Evolutionary conservation across 2,888 invertebrate genomes (phyloP), one percentile per base, ranked within the genome.

Genomic region (Dendrolimus houi): DNA sequence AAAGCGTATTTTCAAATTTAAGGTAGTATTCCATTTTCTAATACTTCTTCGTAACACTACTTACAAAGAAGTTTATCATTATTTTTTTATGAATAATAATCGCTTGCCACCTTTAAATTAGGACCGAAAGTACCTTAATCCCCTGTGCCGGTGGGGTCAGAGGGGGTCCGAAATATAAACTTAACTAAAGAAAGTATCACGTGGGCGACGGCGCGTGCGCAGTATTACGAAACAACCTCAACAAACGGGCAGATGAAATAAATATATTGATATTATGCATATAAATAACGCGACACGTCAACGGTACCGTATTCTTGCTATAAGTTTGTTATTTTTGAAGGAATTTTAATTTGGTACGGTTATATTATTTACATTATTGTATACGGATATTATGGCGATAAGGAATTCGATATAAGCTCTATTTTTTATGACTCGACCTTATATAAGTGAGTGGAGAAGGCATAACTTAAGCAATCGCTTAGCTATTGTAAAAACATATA

Each of bases 121-220:
- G 29, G 29, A 29, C 29, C 0, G 0, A 29, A 29, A 29, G 29
- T 47, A 47, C 12, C 7, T 61, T 70, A 74, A 76, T 71, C 69
- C 70, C 47, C 66, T 59, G 68, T 65, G 67, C 64, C 66, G 62
- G 69, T 67, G 73, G 69, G 76, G 77, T 74, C 74, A 70, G 69
- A 69, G 69, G 71, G 71, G 69, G 72, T 67, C 66, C 70, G 71
- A 68, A 71, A 77, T 79, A 79, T 77, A 77, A 74, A 77, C 79
- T 80, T 80, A 47, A 75, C 70, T 74, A 77, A 81, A 85, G 85
- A 84, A 85, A 85, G 81, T 77, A 68, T 67, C 72, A 78, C 72
- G 86, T 85, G 83, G 86, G 84, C 60, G 52, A 73, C 57, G 76
- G 77, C 86, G 76, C 85, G 85, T 83, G 86, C 83, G 79, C 61